Evolutionary conservation across 2,888 invertebrate genomes (phyloP).

Genomic region (Epinotia brunnichana): DNA sequence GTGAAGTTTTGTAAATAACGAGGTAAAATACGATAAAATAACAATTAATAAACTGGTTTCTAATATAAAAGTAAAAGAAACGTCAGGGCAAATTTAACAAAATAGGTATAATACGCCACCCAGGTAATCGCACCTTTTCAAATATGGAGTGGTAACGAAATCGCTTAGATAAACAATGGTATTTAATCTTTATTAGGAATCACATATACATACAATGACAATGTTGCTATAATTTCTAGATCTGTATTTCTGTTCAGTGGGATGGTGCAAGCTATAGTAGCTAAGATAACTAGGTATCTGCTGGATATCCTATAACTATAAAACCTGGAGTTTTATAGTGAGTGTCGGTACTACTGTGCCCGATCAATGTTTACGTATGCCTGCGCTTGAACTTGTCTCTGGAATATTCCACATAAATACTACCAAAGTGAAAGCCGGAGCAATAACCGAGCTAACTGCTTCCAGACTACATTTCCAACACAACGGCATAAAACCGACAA

Average conservation of each 20-base stretch:
- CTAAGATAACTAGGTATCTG: background rate
- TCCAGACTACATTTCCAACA: conserved; percentile 25
- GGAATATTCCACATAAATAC: conserved; percentile 44
- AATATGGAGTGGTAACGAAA: background rate
- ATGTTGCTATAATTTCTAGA: conserved; percentile 10
- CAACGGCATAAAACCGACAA: background rate
- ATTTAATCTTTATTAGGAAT: background rate
- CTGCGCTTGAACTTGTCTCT: conserved; percentile 48
- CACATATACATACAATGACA: background rate
- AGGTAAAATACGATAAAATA: background rate
- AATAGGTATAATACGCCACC: background rate
- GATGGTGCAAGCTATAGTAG: background rate
- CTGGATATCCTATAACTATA: background rate
- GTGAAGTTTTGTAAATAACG: background rate
- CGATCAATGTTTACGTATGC: conserved; percentile 40
- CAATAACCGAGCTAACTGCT: conserved; percentile 19
- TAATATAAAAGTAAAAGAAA: background rate
- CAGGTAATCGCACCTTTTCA: background rate
- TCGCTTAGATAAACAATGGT: background rate
- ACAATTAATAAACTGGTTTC: too few relatives aligned
- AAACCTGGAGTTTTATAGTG: background rate
- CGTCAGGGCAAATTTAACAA: background rate
- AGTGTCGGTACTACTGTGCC: background rate
- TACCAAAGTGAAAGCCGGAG: conserved; percentile 45
- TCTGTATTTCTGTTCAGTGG: background rate